Conservation (phyloP, 2,113 vertebrate species). For the Pluvialis apricaria region DNA sequence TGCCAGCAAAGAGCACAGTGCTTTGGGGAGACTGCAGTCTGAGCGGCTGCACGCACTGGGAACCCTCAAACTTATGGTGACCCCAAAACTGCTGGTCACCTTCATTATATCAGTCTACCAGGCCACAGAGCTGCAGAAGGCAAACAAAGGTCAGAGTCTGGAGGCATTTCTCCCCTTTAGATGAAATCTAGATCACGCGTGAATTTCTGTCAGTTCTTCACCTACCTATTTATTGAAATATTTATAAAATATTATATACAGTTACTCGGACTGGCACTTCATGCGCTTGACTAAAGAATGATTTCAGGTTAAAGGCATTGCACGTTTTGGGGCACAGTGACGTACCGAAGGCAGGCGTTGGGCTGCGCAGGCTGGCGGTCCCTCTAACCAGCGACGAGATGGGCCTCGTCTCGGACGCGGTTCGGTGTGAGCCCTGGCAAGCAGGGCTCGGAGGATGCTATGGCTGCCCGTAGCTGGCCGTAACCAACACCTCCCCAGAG, state of each 20-base stretch:
- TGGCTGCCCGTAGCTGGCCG: neutral
- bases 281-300: neutral
- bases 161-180: neutral
- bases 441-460: neutral
- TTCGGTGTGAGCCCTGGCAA: neutral
- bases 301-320: neutral
- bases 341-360: neutral
- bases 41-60: neutral
- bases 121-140: neutral
- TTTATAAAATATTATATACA: neutral
- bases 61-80: neutral
- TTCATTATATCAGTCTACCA: neutral
- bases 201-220: neutral
- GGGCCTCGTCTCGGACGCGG: accelerated
- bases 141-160: neutral
- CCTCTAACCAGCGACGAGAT: accelerated
- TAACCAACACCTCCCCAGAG: neutral
- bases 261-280: neutral
- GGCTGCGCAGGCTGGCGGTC: neutral
- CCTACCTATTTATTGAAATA: neutral
- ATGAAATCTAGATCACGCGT: neutral
- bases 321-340: no score
- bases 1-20: neutral
- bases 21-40: neutral
- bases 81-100: neutral